phyloP scores from a whole-genome alignment of 2,888 invertebrate genomes.

The Spodoptera exigua region DNA sequence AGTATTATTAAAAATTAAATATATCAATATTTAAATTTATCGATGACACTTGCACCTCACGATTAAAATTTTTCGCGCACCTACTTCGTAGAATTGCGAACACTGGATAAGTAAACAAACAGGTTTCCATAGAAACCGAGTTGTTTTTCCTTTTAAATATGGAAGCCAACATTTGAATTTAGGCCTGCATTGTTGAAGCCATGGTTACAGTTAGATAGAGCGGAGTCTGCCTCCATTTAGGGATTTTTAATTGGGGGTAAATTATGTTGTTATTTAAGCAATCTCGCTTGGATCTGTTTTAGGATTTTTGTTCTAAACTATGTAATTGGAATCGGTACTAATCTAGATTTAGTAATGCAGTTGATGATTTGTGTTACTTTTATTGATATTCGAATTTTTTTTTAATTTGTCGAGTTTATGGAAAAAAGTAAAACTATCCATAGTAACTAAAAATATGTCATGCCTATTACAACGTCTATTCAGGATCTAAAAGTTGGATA shows the following conservation, averaged over 20 bases:
- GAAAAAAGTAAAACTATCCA: too few species aligned
- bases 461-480: too few species aligned
- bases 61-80: conserved; percentile 9
- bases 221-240: neutral
- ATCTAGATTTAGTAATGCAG: neutral
- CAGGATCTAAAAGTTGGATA: too few species aligned
- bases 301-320: too few species aligned
- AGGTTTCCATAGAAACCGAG: conserved; percentile 35
- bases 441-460: too few species aligned
- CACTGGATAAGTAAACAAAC: conserved; percentile 20
- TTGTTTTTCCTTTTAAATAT: conserved; percentile 37
- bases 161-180: conserved; percentile 1
- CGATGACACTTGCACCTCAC: conserved; percentile 20
- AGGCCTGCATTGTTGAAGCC: conserved; percentile 6
- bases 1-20: too few species aligned
- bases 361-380: too few species aligned
- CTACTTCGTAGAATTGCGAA: conserved; percentile 14
- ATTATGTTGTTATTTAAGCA: conserved; percentile 17
- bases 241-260: neutral
- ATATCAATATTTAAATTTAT: too few species aligned
- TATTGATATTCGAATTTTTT: too few species aligned
- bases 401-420: too few species aligned
- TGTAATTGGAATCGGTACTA: conserved; percentile 1
- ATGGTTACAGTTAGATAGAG: conserved; percentile 12
- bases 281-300: conserved; percentile 1